phyloP scores from a whole-genome alignment of 2,113 vertebrate genomes.

The Probosciger aterrimus region DNA sequence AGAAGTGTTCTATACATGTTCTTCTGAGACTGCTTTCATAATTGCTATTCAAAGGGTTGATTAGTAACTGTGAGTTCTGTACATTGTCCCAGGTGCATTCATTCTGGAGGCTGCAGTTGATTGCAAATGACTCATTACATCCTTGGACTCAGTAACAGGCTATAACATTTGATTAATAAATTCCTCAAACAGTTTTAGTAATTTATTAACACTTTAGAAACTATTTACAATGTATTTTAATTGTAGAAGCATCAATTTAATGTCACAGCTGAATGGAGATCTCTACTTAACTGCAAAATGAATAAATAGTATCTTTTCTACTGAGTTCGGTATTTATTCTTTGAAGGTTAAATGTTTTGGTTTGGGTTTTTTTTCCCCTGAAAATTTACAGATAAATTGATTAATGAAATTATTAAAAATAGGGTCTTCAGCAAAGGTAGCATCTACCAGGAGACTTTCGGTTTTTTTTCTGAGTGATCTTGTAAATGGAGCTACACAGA shows the following conservation, averaged over 20 bases:
- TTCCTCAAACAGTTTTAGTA: slow-evolving; percentile 1
- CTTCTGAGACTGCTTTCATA: background rate
- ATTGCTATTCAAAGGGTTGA: background rate
- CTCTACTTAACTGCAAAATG: background rate
- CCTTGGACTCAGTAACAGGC: background rate
- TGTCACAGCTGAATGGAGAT: slow-evolving; percentile 16
- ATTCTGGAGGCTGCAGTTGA: background rate
- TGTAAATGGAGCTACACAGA: background rate
- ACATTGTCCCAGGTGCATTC: background rate
- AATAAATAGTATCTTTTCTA: slow-evolving; percentile 19
- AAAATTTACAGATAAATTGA: background rate
- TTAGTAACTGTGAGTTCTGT: background rate
- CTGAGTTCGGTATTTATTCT: background rate
- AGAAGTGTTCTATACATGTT: background rate
- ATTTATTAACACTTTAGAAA: slow-evolving; percentile 35
- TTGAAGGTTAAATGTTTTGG: background rate
- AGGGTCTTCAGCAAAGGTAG: background rate
- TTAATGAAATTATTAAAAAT: background rate
- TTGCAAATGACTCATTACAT: background rate
- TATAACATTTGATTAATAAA: slow-evolving; percentile 19
- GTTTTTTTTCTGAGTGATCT: background rate
- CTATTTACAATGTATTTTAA: slow-evolving; percentile 17
- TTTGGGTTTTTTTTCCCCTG: background rate
- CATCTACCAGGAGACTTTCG: background rate
- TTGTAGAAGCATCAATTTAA: background rate